Evolutionary conservation across 2,113 vertebrate species (phyloP).

Genomic region (Apistogramma diplotaenia): DNA sequence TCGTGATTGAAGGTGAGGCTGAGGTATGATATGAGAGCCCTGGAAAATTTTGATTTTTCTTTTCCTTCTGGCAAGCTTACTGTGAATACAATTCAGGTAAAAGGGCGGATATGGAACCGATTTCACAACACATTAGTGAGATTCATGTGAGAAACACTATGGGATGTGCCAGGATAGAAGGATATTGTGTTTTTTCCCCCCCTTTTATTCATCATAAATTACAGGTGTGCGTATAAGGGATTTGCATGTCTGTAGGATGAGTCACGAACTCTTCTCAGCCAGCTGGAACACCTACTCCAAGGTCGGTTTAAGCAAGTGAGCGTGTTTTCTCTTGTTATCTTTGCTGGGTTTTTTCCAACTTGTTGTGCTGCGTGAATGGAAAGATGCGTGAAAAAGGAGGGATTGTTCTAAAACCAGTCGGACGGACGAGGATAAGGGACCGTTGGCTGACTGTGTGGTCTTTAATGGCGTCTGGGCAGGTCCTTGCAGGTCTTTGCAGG

Average conservation of each 20-base stretch:
- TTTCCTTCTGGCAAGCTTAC: conserved; percentile 14
- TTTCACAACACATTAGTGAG: conserved; percentile 55
- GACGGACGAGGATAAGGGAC: conserved; percentile 5
- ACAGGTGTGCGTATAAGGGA: conserved; percentile 50
- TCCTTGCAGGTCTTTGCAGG: conserved; percentile 66
- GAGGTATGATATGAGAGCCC: not conserved
- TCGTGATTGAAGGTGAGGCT: conserved; percentile 33
- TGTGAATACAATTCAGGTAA: conserved; percentile 47
- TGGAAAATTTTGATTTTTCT: conserved; percentile 21
- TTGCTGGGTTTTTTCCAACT: conserved; percentile 8
- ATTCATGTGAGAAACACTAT: conserved; percentile 28
- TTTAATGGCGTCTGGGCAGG: conserved; percentile 48
- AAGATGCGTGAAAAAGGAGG: conserved; percentile 23
- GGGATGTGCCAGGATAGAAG: conserved; percentile 14
- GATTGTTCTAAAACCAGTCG: conserved; percentile 42
- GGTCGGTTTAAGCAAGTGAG: conserved; percentile 3
- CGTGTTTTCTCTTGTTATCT: conserved; percentile 59
- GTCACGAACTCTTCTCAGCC: conserved; percentile 41
- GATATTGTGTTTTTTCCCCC: conserved; percentile 18
- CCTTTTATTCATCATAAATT: conserved; percentile 43
- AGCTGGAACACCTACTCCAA: conserved; percentile 35
- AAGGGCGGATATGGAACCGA: conserved; percentile 26
- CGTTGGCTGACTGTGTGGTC: conserved; percentile 60
- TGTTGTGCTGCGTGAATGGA: conserved; percentile 34
- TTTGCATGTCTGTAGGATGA: conserved; percentile 48